phyloP scores from a whole-genome alignment of 2,113 vertebrate species.

The Myocastor coypus region DNA sequence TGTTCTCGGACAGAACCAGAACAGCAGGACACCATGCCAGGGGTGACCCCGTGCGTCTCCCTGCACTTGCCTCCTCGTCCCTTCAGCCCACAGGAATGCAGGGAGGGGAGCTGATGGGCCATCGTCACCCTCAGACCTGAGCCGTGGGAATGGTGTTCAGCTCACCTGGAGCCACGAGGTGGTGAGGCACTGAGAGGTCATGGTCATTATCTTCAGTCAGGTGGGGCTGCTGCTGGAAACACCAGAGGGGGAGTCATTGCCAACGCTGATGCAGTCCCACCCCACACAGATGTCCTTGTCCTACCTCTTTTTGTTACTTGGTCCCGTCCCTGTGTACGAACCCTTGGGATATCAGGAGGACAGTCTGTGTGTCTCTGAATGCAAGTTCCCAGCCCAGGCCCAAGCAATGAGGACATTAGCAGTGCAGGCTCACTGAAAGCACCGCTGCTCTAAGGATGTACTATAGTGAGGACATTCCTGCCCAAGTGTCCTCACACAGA shows the following conservation, averaged over 20 bases:
- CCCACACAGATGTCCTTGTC: neutral
- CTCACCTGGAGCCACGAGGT: conserved; percentile 68
- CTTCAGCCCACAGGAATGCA: conserved; percentile 91
- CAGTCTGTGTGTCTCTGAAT: neutral
- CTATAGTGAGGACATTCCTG: no score
- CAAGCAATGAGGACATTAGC: neutral
- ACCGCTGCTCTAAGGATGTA: no score
- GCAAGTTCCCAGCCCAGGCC: neutral
- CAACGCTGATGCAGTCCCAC: neutral
- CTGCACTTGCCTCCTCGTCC: conserved; percentile 89
- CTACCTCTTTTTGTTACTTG: neutral
- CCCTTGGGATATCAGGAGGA: neutral
- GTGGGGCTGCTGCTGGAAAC: neutral
- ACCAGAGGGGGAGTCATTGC: fast-evolving
- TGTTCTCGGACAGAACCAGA: neutral
- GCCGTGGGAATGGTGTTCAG: conserved; percentile 71
- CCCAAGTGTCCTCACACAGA: no score
- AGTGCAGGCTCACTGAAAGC: neutral
- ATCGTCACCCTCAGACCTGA: conserved; percentile 91
- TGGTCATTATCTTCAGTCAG: neutral
- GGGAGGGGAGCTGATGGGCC: conserved; percentile 89
- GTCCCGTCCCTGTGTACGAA: neutral
- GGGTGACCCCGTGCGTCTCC: conserved; percentile 80
- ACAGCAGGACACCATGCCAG: no score
- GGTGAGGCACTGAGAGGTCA: conserved; percentile 63